Evolutionary conservation across 53 echinoderm and acorn worm genomes (phyloP).

Genomic region (Mesocentrotus franciscanus): DNA sequence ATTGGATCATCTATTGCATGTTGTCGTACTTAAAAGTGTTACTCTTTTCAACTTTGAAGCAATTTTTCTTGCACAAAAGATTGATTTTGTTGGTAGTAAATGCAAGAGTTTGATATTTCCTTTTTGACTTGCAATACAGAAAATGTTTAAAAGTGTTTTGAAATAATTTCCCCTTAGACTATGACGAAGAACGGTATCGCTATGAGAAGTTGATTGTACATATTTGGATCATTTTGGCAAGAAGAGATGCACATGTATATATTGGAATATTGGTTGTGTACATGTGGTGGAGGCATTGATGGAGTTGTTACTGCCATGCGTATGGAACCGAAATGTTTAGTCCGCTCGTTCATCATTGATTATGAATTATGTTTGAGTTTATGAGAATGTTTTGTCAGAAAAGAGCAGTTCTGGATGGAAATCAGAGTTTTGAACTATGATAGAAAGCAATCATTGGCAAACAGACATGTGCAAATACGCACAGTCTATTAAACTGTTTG

Average conservation of each 20-base stretch:
- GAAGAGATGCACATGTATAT: slow-evolving; percentile 39
- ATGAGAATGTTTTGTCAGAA: not conserved
- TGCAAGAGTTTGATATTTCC: not conserved
- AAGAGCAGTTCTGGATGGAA: not conserved
- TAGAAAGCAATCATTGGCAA: not conserved
- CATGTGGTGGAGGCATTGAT: not conserved
- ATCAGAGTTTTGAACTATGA: not conserved
- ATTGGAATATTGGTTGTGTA: slow-evolving; percentile 44
- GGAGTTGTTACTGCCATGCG: not conserved
- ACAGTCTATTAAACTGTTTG: not conserved
- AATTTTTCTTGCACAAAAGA: not conserved
- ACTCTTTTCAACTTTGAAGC: not conserved
- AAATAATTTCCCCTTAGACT: not conserved
- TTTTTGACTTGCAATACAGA: not conserved
- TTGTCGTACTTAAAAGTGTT: not conserved
- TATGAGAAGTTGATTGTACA: slow-evolving; percentile 18
- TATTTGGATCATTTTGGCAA: slow-evolving; percentile 11
- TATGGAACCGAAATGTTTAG: not conserved
- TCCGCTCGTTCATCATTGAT: slow-evolving; percentile 19
- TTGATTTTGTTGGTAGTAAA: not conserved
- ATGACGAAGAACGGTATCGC: not conserved
- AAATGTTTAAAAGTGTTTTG: not conserved
- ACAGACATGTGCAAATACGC: not conserved
- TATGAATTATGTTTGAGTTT: not conserved
- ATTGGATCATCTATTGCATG: not conserved